Evolutionary conservation across 2,113 vertebrate species (phyloP).

Genomic region (Saimiri boliviensis): DNA sequence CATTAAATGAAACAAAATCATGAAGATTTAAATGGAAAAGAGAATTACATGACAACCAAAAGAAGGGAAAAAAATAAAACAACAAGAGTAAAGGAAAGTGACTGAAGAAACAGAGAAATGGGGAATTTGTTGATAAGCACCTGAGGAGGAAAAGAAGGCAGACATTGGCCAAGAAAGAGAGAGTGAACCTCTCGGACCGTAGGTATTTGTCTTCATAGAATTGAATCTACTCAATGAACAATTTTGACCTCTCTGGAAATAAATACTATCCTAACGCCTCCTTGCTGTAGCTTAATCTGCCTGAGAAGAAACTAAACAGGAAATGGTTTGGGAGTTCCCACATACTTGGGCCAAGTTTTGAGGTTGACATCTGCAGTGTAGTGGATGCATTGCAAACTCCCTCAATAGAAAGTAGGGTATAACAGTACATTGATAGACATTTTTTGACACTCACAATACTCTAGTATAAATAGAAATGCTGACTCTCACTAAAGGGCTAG

Average conservation of each 20-base stretch:
- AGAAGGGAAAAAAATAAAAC: neutral
- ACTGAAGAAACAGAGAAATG: neutral
- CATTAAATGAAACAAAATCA: neutral
- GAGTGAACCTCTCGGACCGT: neutral
- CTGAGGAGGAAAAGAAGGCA: neutral
- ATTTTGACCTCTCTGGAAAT: neutral
- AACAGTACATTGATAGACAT: neutral
- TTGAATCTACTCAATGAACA: neutral
- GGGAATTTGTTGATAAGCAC: neutral
- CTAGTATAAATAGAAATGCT: neutral
- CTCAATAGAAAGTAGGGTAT: neutral
- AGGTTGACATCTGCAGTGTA: neutral
- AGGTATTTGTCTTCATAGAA: neutral
- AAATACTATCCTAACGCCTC: neutral
- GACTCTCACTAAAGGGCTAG: neutral
- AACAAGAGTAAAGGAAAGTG: neutral
- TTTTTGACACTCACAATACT: neutral
- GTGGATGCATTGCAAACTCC: neutral
- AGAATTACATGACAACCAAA: neutral
- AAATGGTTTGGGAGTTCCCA: neutral
- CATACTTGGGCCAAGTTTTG: neutral
- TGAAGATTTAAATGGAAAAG: constrained; percentile 38
- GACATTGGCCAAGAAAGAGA: neutral
- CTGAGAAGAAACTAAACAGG: neutral
- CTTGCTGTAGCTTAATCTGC: neutral